phyloP scores from a whole-genome alignment of 2,113 vertebrate genomes.

The Struthio camelus region DNA sequence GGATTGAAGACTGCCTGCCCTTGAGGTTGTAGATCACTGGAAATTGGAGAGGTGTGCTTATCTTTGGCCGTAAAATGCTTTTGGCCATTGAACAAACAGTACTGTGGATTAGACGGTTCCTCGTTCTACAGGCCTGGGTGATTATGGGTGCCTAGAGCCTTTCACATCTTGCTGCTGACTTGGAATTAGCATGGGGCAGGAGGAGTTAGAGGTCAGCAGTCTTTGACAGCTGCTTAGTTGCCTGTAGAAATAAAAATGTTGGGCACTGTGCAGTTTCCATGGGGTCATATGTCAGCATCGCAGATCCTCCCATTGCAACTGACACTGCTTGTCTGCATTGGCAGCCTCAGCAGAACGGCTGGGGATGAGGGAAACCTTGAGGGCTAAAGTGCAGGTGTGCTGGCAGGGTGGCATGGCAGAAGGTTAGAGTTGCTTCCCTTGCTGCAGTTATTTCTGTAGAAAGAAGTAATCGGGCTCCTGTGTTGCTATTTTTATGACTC shows the following conservation, averaged over 20 bases:
- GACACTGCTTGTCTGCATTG: background rate
- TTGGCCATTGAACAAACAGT: background rate
- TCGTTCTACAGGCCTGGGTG: background rate
- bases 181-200: background rate
- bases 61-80: background rate
- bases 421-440: background rate
- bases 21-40: background rate
- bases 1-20: background rate
- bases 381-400: background rate
- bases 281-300: background rate
- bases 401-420: background rate
- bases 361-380: background rate
- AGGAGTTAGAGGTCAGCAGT: background rate
- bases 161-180: background rate
- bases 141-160: background rate
- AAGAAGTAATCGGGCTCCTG: background rate
- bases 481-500: background rate
- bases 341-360: background rate
- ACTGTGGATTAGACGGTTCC: background rate
- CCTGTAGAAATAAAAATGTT: conserved; percentile 23
- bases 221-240: conserved; percentile 31
- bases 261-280: background rate
- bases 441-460: background rate
- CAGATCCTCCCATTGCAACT: background rate
- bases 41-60: conserved; percentile 1